These are phyloP conservation scores for Brenthis daphne DNA, from an alignment of 2,888 invertebrate species.

Conservation along the genomic window DNA sequence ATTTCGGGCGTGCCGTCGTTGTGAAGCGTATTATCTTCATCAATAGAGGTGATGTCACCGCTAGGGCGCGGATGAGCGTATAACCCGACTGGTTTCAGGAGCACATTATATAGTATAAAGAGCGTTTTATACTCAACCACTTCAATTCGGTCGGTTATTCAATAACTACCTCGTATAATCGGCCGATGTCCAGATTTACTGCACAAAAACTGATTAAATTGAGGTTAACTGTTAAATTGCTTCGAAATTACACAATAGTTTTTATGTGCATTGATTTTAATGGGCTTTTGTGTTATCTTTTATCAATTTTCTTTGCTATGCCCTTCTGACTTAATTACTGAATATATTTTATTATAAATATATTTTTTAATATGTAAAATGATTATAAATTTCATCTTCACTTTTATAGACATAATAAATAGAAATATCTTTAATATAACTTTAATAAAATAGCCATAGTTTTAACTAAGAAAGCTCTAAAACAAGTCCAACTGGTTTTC, in stretches of 20 bases:
- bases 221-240: slow-evolving; percentile 20
- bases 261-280: slow-evolving; percentile 11
- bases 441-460: too few species aligned
- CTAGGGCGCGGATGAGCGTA: slow-evolving; percentile 58
- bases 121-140: slow-evolving; percentile 24
- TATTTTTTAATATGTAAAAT: not conserved
- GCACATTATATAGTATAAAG: slow-evolving; percentile 11
- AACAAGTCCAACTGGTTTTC: too few species aligned
- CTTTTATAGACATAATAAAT: too few species aligned
- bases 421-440: too few species aligned
- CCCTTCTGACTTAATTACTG: not conserved
- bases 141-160: slow-evolving; percentile 37
- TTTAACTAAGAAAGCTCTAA: too few species aligned
- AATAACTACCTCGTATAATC: slow-evolving; percentile 22
- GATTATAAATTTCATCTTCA: too few species aligned
- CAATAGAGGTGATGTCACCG: slow-evolving; percentile 73
- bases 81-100: slow-evolving; percentile 54
- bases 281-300: not conserved
- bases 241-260: slow-evolving; percentile 17
- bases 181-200: slow-evolving; percentile 16
- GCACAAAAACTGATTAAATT: slow-evolving; percentile 32
- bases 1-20: slow-evolving; percentile 69
- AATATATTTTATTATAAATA: too few species aligned
- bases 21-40: slow-evolving; percentile 69
- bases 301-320: not conserved